Evolutionary conservation across 2,888 invertebrate genomes (phyloP), one percentile per base, ranked within the genome.

Genomic region (Dolichomitus sp.): DNA sequence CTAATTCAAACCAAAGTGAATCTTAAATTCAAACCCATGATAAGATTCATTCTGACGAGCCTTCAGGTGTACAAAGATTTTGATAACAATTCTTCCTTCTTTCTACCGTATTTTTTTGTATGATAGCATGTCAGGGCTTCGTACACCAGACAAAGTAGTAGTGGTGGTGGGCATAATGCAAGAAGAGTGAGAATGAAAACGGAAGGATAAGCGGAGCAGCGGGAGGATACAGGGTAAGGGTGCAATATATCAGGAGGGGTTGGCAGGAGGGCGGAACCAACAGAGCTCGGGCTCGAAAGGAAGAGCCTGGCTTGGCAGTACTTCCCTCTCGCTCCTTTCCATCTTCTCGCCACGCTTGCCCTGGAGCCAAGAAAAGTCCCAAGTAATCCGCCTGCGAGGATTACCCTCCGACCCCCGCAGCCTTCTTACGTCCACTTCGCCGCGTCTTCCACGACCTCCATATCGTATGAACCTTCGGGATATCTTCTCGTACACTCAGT

Each of bases 311-410:
- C 86, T 84, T 73, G 86, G 86, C 87, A 84, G 83, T 83, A 83
- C 86, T 86, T 84, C 86, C 83, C 84, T 85, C 83, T 52, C 48
- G 50, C 66, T 40, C 42, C 80, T 83, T 84, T 85, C 72, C 45
- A 63, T 70, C 61, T 30, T 54, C 69, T 63, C 63, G 63, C 54
- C 50, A n/a, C 40, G 50, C 63, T 73, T 52, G 40, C 65, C 40
- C 37, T 83, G 80, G 85, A 88, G 88, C 87, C 87, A 89, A 89
- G 90, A 89, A 92, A 90, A 91, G 90, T 92, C 90, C 89, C 87
- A 83, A 90, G 89, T 92, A 92, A 91, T 93, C 92, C 91, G 89
- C 88, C 90, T 88, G 88, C 87, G 88, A 89, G 91, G 91, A 92
- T 92, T 92, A 92, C 90, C 91, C 90, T 87, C 86, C 79, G 70